phyloP scores from a whole-genome alignment of 2,888 invertebrate species.

The Drosophila mayaguana region DNA sequence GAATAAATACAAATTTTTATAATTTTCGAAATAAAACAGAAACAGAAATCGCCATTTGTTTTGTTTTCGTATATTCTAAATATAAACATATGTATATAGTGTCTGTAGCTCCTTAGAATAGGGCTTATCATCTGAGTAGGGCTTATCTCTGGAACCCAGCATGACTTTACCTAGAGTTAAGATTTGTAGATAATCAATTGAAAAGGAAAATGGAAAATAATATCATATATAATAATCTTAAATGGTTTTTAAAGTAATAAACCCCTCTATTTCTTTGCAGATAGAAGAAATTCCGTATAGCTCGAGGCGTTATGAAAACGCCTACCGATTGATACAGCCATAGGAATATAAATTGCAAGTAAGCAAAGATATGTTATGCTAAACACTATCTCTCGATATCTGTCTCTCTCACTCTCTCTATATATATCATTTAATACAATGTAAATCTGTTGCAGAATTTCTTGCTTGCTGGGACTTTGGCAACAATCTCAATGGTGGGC shows the following conservation, averaged over 20 bases:
- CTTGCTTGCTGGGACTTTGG: slow-evolving; percentile 12
- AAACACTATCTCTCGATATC: not conserved
- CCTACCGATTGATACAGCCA: slow-evolving; percentile 4
- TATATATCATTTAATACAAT: not conserved
- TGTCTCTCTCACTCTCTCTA: not conserved
- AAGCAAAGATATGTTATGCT: not conserved
- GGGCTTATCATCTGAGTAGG: too few relatives aligned
- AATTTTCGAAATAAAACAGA: too few relatives aligned
- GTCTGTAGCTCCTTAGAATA: too few relatives aligned
- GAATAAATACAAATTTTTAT: too few relatives aligned
- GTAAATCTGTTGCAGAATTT: not conserved
- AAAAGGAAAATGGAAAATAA: too few relatives aligned
- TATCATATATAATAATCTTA: too few relatives aligned
- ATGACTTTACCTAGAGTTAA: too few relatives aligned
- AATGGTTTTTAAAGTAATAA: not conserved
- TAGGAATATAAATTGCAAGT: slow-evolving; percentile 23
- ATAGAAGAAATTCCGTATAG: not conserved
- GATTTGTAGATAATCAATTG: too few relatives aligned
- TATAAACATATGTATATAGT: too few relatives aligned
- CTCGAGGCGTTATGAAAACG: not conserved
- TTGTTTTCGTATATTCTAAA: too few relatives aligned
- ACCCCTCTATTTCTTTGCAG: not conserved
- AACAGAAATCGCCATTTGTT: too few relatives aligned
- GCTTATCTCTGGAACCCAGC: too few relatives aligned
- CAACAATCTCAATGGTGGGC: slow-evolving; percentile 67